Evolutionary conservation across 2,797 vertebrate genomes (phyloP).

Genomic region (Sternotherus odoratus): DNA sequence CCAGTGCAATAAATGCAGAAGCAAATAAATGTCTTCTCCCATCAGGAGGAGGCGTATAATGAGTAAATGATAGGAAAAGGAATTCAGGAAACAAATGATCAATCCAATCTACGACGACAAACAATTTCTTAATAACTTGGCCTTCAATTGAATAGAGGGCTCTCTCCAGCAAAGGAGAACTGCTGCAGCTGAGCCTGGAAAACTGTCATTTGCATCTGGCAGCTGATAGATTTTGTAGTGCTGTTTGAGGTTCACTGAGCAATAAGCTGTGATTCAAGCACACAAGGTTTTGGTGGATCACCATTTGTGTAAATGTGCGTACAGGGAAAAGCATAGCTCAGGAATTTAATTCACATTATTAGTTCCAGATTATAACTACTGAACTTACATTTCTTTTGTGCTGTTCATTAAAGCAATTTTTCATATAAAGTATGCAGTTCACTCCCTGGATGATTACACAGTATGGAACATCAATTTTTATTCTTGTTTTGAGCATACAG

Average conservation of each 20-base stretch:
- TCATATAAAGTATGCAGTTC: accelerated
- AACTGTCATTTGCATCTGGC: neutral
- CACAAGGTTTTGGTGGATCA: neutral
- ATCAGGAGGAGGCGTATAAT: constrained; percentile 81
- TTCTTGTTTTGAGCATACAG: accelerated
- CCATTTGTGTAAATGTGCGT: neutral
- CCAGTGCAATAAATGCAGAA: constrained; percentile 76
- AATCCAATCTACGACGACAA: constrained; percentile 75
- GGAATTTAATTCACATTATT: neutral
- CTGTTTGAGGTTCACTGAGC: constrained; percentile 27
- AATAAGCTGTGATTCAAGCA: neutral
- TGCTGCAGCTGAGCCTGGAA: neutral
- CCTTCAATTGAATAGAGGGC: constrained; percentile 50
- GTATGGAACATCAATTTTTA: neutral
- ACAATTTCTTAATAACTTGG: constrained; percentile 80
- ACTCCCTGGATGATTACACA: neutral
- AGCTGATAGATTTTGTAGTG: constrained; percentile 41
- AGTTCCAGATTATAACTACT: neutral
- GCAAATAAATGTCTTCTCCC: constrained; percentile 81
- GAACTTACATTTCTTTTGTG: neutral
- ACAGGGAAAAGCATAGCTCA: neutral
- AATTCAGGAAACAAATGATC: constrained; percentile 81
- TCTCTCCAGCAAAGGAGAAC: constrained; percentile 34
- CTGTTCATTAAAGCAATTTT: neutral
- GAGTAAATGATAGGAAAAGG: constrained; percentile 84